Evolutionary conservation across 2,797 vertebrate species (phyloP).

Genomic region (Tympanoctomys barrerae): DNA sequence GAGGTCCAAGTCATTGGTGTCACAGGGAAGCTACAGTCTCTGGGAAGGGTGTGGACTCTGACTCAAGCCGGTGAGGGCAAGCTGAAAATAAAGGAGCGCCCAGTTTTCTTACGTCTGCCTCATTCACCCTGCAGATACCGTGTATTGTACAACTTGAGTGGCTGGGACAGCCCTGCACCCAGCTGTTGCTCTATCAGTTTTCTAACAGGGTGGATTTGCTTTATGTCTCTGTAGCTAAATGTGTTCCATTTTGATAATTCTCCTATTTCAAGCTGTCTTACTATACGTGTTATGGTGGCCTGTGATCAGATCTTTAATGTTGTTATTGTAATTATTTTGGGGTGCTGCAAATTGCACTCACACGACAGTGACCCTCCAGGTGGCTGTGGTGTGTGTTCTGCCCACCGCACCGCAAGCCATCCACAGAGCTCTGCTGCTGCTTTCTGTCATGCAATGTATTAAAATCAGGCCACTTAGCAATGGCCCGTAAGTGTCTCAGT

Average conservation of each 20-base stretch:
- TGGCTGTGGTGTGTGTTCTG: neutral
- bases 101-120: neutral
- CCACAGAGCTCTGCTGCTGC: neutral
- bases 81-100: neutral
- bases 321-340: neutral
- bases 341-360: neutral
- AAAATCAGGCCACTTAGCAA: neutral
- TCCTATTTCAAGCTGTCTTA: neutral
- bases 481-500: neutral
- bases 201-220: neutral
- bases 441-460: neutral
- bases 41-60: neutral
- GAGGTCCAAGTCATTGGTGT: fast-evolving
- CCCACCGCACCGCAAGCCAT: neutral
- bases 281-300: too few relatives aligned
- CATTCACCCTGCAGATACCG: neutral
- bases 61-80: neutral
- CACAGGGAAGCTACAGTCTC: neutral
- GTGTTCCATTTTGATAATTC: neutral
- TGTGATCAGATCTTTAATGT: neutral
- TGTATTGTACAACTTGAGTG: neutral
- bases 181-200: neutral
- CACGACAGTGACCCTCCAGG: neutral
- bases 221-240: neutral
- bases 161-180: neutral